Percentiles rank a stretch among this genome's conserved stretches.
phyloP scores from a whole-genome alignment of 2,888 invertebrate species.

The Netelia fuscicornis region DNA sequence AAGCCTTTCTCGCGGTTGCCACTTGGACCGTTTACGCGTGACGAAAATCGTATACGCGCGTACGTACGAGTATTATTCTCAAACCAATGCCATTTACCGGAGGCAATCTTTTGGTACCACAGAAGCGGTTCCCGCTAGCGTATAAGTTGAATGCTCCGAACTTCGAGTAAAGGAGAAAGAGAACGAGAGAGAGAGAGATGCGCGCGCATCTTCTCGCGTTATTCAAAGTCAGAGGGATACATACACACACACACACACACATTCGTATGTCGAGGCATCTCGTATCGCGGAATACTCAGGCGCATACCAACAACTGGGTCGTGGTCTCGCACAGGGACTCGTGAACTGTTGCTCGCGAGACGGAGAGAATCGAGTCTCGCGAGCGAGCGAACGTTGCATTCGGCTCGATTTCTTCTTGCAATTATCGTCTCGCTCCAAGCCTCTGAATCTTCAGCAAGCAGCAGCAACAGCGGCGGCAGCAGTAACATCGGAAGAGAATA shows the following conservation, averaged over 20 bases:
- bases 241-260: not conserved
- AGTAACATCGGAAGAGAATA: slow-evolving; percentile 44
- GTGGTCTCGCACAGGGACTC: slow-evolving; percentile 61
- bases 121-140: slow-evolving; percentile 10
- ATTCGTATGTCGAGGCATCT: slow-evolving; percentile 6
- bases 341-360: slow-evolving; percentile 33
- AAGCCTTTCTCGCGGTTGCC: not conserved
- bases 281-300: slow-evolving; percentile 57
- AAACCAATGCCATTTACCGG: not conserved
- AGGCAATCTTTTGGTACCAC: slow-evolving; percentile 41
- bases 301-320: slow-evolving; percentile 68
- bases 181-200: slow-evolving; percentile 9
- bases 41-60: not conserved
- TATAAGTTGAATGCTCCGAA: not conserved
- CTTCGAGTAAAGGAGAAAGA: not conserved
- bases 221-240: slow-evolving; percentile 58
- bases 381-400: slow-evolving; percentile 45
- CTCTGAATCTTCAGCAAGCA: slow-evolving; percentile 32
- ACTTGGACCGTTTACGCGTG: not conserved
- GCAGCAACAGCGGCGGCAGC: slow-evolving; percentile 36
- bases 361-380: not conserved
- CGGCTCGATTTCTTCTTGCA: slow-evolving; percentile 67
- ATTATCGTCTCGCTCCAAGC: slow-evolving; percentile 60
- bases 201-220: slow-evolving; percentile 38
- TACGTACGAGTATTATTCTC: not conserved